Conservation (phyloP, 2,113 vertebrate genomes). For the Onychostoma macrolepis region DNA sequence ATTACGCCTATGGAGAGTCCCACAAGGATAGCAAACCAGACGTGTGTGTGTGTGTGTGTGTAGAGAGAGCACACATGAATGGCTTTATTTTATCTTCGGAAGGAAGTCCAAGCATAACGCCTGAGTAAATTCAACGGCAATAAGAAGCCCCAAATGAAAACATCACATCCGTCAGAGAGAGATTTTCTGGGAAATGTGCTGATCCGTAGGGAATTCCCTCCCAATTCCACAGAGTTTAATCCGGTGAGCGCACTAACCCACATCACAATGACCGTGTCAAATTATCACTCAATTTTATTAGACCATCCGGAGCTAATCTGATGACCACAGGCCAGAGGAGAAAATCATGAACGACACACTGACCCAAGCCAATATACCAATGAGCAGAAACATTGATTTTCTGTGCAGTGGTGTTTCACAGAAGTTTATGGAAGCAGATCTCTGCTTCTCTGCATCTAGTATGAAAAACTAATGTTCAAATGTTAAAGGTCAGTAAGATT, state of each 20-base stretch:
- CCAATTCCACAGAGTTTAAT: constrained; percentile 14
- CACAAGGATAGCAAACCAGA: no score
- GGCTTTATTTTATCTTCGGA: neutral
- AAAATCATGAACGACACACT: constrained; percentile 65
- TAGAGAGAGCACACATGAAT: neutral
- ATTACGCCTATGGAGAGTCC: no score
- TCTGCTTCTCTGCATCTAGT: neutral
- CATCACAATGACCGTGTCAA: constrained; percentile 32
- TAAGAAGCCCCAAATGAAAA: constrained; percentile 17
- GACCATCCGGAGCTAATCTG: constrained; percentile 5
- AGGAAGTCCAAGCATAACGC: neutral
- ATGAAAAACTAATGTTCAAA: neutral
- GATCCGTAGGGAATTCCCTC: constrained; percentile 27
- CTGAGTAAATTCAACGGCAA: neutral
- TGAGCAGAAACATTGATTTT: constrained; percentile 16
- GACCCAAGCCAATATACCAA: constrained; percentile 15
- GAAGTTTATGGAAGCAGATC: neutral
- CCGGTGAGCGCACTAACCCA: neutral
- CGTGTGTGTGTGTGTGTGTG: neutral
- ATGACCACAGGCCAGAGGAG: constrained; percentile 10
- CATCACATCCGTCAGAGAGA: constrained; percentile 2
- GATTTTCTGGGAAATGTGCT: constrained; percentile 3
- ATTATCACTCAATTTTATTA: constrained; percentile 33
- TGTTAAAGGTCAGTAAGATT: neutral
- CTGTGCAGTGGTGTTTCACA: constrained; percentile 54